A percentile compares a stretch with the other conserved stretches of the same genome.
Conservation (phyloP, 2,113 vertebrate species). For the Tupaia chinensis region DNA sequence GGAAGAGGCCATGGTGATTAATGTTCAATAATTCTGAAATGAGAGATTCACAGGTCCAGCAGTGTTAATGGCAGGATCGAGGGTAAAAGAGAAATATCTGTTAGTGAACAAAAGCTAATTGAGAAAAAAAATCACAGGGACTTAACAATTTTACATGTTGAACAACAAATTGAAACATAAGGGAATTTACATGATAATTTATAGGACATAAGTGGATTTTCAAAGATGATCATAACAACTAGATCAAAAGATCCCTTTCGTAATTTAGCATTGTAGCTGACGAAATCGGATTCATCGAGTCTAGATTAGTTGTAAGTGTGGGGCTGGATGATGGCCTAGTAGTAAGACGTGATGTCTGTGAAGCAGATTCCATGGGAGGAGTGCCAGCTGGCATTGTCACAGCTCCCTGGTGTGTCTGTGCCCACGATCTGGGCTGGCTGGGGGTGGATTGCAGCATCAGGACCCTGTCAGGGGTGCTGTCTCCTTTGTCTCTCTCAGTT, state of each 20-base stretch:
- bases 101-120: not conserved
- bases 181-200: not conserved
- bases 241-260: not conserved
- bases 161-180: slow-evolving; percentile 27
- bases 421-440: no score
- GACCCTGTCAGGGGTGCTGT: no score
- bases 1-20: not conserved
- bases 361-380: no score
- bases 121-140: not conserved
- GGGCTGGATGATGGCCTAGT: no score
- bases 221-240: slow-evolving; percentile 21
- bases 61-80: not conserved
- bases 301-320: not conserved
- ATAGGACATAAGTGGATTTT: slow-evolving; percentile 28
- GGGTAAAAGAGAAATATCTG: not conserved
- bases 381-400: no score
- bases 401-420: no score
- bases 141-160: not conserved
- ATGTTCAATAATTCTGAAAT: not conserved
- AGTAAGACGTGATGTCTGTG: no score
- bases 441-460: no score
- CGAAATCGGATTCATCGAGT: not conserved
- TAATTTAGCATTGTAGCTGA: not conserved
- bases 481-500: no score
- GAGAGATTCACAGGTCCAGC: not conserved